Evolutionary conservation across 2,797 vertebrate species (phyloP), one percentile per base, ranked within the genome.

Genomic region (Enteromius paludinosus): DNA sequence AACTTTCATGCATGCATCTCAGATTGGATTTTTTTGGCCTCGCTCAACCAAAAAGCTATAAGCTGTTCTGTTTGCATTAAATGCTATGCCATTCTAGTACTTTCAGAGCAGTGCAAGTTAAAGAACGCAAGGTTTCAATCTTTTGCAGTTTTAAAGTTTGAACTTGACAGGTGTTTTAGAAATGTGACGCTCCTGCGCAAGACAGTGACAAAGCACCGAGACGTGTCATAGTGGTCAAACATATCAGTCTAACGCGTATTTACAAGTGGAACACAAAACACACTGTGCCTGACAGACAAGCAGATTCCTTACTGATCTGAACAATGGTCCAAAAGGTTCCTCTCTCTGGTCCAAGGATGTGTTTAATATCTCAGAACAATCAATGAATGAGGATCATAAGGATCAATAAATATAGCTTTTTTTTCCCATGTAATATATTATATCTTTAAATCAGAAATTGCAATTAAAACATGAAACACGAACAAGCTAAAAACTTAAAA

Each of bases 401-500:
- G 52, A 54, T 54, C 3, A n/a, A 54, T 10, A 54, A 54, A n/a
- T 54, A 4, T 41, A 2, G 9, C 9, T 41, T 41, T 1, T 41
- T 38, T 38, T 41, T 41, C 0, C 9, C 2, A 2, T 41, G 38
- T 41, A 41, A 41, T 41, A 41, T 41, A 2, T 41, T 41, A 41
- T 2, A 41, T 10, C 38, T 10, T 41, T 10, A 41, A 41, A 41
- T 41, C 1, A 41, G 38, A 38, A 38, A 38, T 38, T 9, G 6
- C 38, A 1, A 38, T 38, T 38, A 38, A 38, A 38, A 38, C 38
- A 38, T 25, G 6, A 35, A 35, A 62, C 20, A 35, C 38, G 41
- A 78, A 69, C 49, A 30, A 71, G 35, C 11, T 3, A 33, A 59
- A 74, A 61, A 61, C n/a, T 70, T 49, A n/a, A 83, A 69, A 20